phyloP scores from a whole-genome alignment of 2,888 invertebrate species.

The Cephus pulcher region DNA sequence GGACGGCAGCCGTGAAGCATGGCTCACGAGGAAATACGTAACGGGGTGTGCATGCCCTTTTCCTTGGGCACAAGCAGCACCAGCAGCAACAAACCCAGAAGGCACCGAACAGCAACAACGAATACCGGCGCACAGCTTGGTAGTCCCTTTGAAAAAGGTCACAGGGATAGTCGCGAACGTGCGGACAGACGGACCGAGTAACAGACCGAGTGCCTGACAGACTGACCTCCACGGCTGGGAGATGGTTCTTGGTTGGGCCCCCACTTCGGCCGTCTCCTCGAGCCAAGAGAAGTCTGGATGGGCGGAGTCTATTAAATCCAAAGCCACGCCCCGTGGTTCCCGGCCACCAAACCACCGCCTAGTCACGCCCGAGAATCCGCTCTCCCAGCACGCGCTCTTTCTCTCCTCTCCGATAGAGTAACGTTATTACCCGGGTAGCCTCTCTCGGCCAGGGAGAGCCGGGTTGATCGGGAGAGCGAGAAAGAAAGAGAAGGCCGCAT shows the following conservation, averaged over 20 bases:
- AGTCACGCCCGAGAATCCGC: not conserved
- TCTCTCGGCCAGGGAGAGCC: not conserved
- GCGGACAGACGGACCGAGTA: slow-evolving; percentile 60
- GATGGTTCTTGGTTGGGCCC: slow-evolving; percentile 59
- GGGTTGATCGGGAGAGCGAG: not conserved
- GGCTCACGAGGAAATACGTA: slow-evolving; percentile 61
- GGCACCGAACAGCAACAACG: not conserved
- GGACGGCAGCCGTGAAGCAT: not conserved
- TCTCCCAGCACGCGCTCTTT: slow-evolving; percentile 9
- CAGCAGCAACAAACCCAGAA: not conserved
- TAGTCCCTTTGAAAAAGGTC: not conserved
- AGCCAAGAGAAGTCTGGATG: slow-evolving; percentile 10
- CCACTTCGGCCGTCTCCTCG: slow-evolving; percentile 33
- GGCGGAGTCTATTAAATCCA: slow-evolving; percentile 5
- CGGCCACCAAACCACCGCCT: slow-evolving; percentile 5
- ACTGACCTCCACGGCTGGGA: slow-evolving; percentile 64
- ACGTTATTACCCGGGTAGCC: not conserved
- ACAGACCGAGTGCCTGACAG: slow-evolving; percentile 65
- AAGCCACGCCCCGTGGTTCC: slow-evolving; percentile 2
- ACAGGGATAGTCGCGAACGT: slow-evolving; percentile 37
- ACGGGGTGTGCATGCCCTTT: slow-evolving; percentile 55
- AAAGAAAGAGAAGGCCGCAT: not conserved
- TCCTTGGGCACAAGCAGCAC: slow-evolving; percentile 12
- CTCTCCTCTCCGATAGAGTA: slow-evolving; percentile 6
- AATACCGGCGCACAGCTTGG: not conserved